Conservation (phyloP, 2,888 invertebrate species). For the Lacanobia wlatinum region DNA sequence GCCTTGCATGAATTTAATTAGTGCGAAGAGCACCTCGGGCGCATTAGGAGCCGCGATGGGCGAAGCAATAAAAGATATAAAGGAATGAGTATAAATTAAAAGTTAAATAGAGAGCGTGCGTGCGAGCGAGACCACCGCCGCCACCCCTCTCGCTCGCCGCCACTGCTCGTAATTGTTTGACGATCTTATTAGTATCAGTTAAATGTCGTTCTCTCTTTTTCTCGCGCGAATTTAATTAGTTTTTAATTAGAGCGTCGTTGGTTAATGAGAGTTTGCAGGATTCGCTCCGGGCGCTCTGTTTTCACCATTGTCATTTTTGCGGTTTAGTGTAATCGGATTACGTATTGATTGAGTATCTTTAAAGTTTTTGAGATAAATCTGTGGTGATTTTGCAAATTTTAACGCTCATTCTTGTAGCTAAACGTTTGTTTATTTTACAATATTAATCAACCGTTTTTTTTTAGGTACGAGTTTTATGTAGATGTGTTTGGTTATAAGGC, state of each 20-base stretch:
- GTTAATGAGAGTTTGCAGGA: conserved; percentile 86
- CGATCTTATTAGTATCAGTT: conserved; percentile 91
- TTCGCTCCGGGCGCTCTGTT: conserved; percentile 76
- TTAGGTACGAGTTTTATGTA: too few relatives aligned
- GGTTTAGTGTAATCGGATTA: conserved; percentile 63
- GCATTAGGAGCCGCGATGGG: conserved; percentile 91
- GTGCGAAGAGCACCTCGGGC: conserved; percentile 90
- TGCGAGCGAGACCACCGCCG: conserved; percentile 73
- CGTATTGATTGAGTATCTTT: conserved; percentile 58
- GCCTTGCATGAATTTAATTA: conserved; percentile 91
- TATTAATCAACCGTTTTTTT: background rate
- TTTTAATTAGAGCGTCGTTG: conserved; percentile 88
- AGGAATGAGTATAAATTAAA: conserved; percentile 91
- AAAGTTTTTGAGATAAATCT: conserved; percentile 24
- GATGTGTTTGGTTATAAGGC: background rate
- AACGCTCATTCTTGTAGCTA: background rate
- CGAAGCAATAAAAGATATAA: conserved; percentile 91
- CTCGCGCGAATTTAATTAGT: conserved; percentile 90
- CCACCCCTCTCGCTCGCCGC: conserved; percentile 75
- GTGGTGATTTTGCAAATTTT: background rate
- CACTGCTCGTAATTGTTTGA: conserved; percentile 90
- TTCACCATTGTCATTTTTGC: conserved; percentile 71
- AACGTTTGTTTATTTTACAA: background rate
- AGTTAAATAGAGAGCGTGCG: conserved; percentile 89
- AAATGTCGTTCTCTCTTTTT: conserved; percentile 90